phyloP scores from a whole-genome alignment of 2,797 vertebrate genomes.

The Hippopotamyrus pictus region DNA sequence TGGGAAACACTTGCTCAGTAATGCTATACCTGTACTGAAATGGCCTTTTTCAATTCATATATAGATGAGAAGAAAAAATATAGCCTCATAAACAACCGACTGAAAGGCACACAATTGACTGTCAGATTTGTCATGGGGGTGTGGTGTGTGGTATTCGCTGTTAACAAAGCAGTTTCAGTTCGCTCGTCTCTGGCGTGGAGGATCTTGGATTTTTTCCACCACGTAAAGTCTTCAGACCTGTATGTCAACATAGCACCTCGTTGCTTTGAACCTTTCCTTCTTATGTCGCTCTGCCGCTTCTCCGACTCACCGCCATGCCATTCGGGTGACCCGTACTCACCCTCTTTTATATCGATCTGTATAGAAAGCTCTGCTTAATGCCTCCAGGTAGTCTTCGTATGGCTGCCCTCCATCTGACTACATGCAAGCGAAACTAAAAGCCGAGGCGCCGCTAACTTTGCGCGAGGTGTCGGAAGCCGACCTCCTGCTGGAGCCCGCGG shows the following conservation, averaged over 20 bases:
- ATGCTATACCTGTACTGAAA: background rate
- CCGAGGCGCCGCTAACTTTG: background rate
- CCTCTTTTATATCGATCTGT: background rate
- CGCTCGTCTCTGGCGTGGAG: background rate
- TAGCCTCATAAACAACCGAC: background rate
- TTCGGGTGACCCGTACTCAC: background rate
- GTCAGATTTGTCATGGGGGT: background rate
- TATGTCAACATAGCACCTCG: background rate
- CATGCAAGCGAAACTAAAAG: background rate
- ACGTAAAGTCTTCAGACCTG: background rate
- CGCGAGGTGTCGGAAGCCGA: background rate
- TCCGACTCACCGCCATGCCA: background rate
- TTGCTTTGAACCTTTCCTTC: background rate
- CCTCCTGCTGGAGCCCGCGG: background rate
- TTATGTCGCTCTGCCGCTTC: background rate
- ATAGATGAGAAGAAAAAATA: background rate
- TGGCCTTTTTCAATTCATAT: background rate
- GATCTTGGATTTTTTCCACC: background rate
- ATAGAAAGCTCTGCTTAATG: background rate
- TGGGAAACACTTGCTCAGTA: background rate
- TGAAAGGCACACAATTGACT: background rate
- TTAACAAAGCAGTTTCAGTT: background rate
- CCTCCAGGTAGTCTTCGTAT: background rate
- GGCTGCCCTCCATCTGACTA: background rate
- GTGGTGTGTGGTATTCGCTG: background rate